Conservation (phyloP, 64 coral and sea anemone species). For the Montipora foliosa region DNA sequence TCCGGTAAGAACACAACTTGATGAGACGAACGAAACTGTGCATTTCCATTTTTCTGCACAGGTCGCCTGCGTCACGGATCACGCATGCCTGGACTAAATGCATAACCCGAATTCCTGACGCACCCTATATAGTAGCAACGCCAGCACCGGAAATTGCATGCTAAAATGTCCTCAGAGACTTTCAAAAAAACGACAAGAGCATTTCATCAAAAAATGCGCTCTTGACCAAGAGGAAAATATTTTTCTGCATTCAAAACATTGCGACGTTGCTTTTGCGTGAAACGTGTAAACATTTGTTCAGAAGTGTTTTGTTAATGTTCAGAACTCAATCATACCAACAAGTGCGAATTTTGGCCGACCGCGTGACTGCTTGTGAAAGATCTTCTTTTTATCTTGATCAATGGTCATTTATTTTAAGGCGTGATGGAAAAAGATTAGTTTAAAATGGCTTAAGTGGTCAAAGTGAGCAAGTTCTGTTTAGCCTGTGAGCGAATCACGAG, state of each 20-base stretch:
- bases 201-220: background rate
- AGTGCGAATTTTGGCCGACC: background rate
- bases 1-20: background rate
- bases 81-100: conserved; percentile 23
- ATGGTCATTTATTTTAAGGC: too few relatives aligned
- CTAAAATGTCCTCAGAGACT: background rate
- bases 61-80: conserved; percentile 20
- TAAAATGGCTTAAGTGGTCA: too few relatives aligned
- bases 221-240: background rate
- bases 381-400: background rate
- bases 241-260: background rate
- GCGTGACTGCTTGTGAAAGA: conserved; percentile 18
- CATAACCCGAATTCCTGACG: conserved; percentile 26
- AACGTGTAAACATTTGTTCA: background rate
- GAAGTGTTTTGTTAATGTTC: conserved; percentile 27
- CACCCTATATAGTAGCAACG: background rate
- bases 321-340: background rate
- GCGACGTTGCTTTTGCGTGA: background rate
- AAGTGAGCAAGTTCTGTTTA: too few relatives aligned
- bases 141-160: conserved; percentile 17
- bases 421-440: too few relatives aligned
- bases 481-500: too few relatives aligned
- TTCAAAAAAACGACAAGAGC: background rate
- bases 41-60: background rate
- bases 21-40: background rate